Percentiles rank a stretch among this genome's conserved stretches.
These are phyloP conservation scores for Anguilla pacifica DNA, from an alignment of 2,797 vertebrate species.

Conservation along the genomic window DNA sequence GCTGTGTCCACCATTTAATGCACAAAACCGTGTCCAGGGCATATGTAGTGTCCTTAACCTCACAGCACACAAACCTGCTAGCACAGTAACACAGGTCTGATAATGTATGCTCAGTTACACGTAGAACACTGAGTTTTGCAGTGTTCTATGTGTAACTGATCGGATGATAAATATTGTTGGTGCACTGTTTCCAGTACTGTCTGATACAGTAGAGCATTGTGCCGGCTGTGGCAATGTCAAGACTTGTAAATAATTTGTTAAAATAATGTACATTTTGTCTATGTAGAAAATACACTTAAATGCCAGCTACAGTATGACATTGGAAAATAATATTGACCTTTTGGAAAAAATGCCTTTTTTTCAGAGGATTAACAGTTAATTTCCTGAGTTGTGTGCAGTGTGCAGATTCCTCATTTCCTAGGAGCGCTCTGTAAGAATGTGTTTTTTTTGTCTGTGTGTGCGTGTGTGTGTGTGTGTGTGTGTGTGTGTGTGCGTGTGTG, in stretches of 20 bases:
- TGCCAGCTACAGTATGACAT: neutral
- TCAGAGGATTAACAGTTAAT: neutral
- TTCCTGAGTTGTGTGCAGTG: neutral
- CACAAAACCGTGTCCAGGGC: neutral
- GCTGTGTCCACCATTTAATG: neutral
- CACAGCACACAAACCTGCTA: neutral
- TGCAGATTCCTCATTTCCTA: neutral
- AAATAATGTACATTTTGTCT: neutral
- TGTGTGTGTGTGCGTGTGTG: neutral
- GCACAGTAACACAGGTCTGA: neutral
- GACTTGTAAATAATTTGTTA: neutral
- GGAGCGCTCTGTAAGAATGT: neutral
- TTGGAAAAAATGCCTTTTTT: neutral
- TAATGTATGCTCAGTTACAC: neutral
- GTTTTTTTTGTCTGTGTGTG: neutral
- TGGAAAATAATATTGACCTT: neutral
- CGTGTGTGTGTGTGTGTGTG: neutral
- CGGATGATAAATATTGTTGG: neutral
- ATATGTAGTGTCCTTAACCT: neutral
- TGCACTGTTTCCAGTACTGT: neutral
- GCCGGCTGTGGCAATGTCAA: neutral
- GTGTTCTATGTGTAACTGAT: neutral
- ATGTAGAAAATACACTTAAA: neutral
- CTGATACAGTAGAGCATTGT: neutral
- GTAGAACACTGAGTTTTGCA: neutral